These are phyloP conservation scores for Linepithema humile DNA, from an alignment of 1,140 invertebrate genomes.

Conservation along the genomic window DNA sequence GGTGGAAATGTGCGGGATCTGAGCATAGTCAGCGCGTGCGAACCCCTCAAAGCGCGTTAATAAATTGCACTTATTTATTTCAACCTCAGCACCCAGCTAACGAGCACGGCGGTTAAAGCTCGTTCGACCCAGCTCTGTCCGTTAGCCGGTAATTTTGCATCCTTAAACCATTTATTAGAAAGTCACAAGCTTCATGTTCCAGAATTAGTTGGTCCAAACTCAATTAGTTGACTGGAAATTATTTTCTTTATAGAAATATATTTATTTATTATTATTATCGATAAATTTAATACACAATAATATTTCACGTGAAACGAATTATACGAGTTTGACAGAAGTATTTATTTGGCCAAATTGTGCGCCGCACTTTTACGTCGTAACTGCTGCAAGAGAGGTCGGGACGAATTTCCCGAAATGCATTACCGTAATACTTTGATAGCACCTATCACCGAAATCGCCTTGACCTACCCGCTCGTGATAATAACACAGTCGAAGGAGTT, in stretches of 20 bases:
- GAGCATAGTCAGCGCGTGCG: constrained; percentile 2
- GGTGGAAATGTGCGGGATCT: constrained; percentile 5
- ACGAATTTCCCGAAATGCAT: constrained; percentile 41
- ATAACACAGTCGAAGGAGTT: constrained; percentile 34
- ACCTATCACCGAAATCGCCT: constrained; percentile 30
- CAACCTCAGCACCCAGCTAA: constrained; percentile 48
- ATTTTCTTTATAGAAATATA: neutral
- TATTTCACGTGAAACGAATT: neutral
- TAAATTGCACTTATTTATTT: constrained; percentile 66
- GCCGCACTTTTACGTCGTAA: neutral
- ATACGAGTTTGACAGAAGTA: neutral
- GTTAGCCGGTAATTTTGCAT: constrained; percentile 3
- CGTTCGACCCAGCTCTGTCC: neutral
- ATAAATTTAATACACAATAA: neutral
- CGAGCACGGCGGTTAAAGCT: constrained; percentile 35
- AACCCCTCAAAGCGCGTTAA: constrained; percentile 51
- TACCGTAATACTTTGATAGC: constrained; percentile 14
- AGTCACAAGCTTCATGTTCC: constrained; percentile 13
- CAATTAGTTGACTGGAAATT: no score
- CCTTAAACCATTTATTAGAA: constrained; percentile 26
- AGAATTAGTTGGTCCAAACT: no score
- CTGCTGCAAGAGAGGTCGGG: neutral
- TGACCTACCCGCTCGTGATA: constrained; percentile 24
- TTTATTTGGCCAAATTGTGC: constrained; percentile 18
- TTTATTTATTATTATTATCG: neutral